A percentile compares a stretch with the other conserved stretches of the same genome.
Conservation (phyloP, 1,140 invertebrate genomes). For the Bombyx mori region ASM3026992v2 NC_085110.1:7142501-7143000, state of each 20-base stretch:
- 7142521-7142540: too few species aligned
- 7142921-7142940: slow-evolving; percentile 50
- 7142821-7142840: slow-evolving; percentile 58
- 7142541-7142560: too few species aligned
- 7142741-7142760: slow-evolving; percentile 56
- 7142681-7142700: slow-evolving; percentile 59
- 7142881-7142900: slow-evolving; percentile 50
- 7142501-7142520: too few species aligned
- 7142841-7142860: slow-evolving; percentile 58
- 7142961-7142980: too few species aligned
- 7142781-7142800: slow-evolving; percentile 63
- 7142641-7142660: slow-evolving; percentile 59
- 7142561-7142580: too few species aligned
- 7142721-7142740: slow-evolving; percentile 70
- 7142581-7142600: too few species aligned
- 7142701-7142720: slow-evolving; percentile 62
- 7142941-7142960: slow-evolving; percentile 55
- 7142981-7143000: background rate
- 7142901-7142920: slow-evolving; percentile 56
- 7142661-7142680: slow-evolving; percentile 69
- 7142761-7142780: slow-evolving; percentile 61
- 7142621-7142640: slow-evolving; percentile 58
- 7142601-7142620: slow-evolving; percentile 30
- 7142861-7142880: slow-evolving; percentile 42
- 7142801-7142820: slow-evolving; percentile 64